These are phyloP conservation scores for Orthosia gracilis DNA, from an alignment of 2,888 invertebrate species.

Conservation along the genomic window DNA sequence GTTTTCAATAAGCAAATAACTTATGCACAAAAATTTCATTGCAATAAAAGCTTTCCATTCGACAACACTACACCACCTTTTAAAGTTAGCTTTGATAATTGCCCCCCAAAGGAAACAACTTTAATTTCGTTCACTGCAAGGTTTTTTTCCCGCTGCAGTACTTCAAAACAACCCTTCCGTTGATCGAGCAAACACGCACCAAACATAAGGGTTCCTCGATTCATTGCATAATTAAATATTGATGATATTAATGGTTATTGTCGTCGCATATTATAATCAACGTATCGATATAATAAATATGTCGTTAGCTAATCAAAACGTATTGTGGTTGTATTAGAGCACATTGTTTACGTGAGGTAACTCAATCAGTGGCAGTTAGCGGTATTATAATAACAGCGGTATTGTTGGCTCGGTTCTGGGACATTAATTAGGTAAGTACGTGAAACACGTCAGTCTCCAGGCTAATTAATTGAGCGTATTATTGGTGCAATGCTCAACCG, in stretches of 20 bases:
- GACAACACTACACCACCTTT: constrained; percentile 12
- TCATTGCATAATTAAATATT: constrained; percentile 56
- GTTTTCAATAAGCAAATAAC: background rate
- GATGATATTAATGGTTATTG: constrained; percentile 59
- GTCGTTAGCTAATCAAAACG: constrained; percentile 60
- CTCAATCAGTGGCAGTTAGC: constrained; percentile 80
- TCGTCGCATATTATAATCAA: constrained; percentile 46
- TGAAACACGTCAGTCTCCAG: constrained; percentile 80
- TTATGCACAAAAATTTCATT: background rate
- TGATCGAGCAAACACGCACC: constrained; percentile 57
- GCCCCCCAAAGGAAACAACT: constrained; percentile 52
- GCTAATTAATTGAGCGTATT: constrained; percentile 89
- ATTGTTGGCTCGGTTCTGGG: constrained; percentile 81
- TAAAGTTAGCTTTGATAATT: constrained; percentile 51
- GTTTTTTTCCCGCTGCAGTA: constrained; percentile 53
- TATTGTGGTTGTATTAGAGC: constrained; percentile 70
- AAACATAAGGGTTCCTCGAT: constrained; percentile 47
- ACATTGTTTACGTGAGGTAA: constrained; percentile 76
- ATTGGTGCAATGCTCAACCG: constrained; percentile 83
- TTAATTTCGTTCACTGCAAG: constrained; percentile 51
- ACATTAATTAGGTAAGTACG: constrained; percentile 89
- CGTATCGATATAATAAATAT: constrained; percentile 60
- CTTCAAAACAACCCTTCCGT: constrained; percentile 58
- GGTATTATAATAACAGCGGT: constrained; percentile 80
- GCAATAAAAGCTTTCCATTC: constrained; percentile 3